Evolutionary conservation across 2,888 invertebrate genomes (phyloP), one percentile per base, ranked within the genome.

Genomic region (Herminia tarsipennalis): DNA sequence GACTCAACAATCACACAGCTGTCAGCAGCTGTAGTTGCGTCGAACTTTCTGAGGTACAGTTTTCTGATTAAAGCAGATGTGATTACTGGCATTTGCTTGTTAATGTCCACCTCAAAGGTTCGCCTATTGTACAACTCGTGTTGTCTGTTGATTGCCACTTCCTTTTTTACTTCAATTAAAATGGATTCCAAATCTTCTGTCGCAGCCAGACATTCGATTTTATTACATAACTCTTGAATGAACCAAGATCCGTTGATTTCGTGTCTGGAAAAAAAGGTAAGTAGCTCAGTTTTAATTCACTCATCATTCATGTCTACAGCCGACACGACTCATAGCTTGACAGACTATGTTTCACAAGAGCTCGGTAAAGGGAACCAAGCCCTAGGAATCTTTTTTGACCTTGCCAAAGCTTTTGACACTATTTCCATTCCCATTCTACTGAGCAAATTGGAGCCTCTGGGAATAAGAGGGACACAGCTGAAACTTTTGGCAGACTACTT

Each of bases 171-270:
- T 20, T 80, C 82, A 1, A 76, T 82, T 18, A 87, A 58, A 5
- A 89, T 89, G 0, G 86, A 75, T 48, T 82, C 82, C 0, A 89
- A 42, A 34, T 89, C 88, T 1, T 71, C 57, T 0, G 65, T 68
- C 0, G 59, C 20, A 0, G 83, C 68, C 2, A 82, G 51, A 10
- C 70, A 40, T 3, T 76, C 59, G 13, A 89, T 85, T 50, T 84
- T 81, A 5, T 56, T 61, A 56, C 88, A 89, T 0, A 89, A 62
- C 0, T 81, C 73, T 37, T 88, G 89, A 6, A 89, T 81, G 48
- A 88, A 82, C 89, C 88, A 89, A 1, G 86, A 76, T 3, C 88
- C 88, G 25, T 66, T n/a, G 1, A 68, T 17, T 41, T 73, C 71
- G 36, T 80, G 67, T 46, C 86, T 86, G 71, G 2, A 76, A 74